Evolutionary conservation across 2,797 vertebrate genomes (phyloP).

Genomic region (Sus cebifrons): DNA sequence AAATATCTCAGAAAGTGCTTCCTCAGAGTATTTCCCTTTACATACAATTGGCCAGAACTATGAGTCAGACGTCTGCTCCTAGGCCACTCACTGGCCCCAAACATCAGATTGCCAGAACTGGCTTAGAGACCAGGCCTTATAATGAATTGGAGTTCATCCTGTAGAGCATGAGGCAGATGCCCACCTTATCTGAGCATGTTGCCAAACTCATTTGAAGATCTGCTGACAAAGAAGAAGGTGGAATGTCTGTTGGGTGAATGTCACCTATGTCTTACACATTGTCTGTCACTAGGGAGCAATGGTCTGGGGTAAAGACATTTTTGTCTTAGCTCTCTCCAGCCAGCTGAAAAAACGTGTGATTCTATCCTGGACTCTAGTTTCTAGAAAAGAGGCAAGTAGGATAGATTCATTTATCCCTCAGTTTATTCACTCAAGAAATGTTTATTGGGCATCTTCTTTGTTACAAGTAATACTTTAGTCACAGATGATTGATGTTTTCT

Average conservation of each 20-base stretch:
- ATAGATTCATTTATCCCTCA: constrained; percentile 8
- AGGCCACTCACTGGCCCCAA: neutral
- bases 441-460: constrained; percentile 2
- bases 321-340: neutral
- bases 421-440: neutral
- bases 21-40: neutral
- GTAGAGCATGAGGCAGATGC: neutral
- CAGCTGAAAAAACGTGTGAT: neutral
- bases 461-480: neutral
- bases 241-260: neutral
- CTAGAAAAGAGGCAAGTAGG: neutral
- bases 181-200: neutral
- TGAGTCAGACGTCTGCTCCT: neutral
- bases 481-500: neutral
- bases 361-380: neutral
- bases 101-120: neutral
- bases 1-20: neutral
- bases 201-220: neutral
- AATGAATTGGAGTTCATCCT: no score
- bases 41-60: neutral
- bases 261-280: neutral
- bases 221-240: constrained; percentile 12
- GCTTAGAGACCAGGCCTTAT: neutral
- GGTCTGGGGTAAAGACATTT: neutral
- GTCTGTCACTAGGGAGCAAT: neutral